Conservation (phyloP, 2,113 vertebrate species). For the Myrmecobius fasciatus region DNA sequence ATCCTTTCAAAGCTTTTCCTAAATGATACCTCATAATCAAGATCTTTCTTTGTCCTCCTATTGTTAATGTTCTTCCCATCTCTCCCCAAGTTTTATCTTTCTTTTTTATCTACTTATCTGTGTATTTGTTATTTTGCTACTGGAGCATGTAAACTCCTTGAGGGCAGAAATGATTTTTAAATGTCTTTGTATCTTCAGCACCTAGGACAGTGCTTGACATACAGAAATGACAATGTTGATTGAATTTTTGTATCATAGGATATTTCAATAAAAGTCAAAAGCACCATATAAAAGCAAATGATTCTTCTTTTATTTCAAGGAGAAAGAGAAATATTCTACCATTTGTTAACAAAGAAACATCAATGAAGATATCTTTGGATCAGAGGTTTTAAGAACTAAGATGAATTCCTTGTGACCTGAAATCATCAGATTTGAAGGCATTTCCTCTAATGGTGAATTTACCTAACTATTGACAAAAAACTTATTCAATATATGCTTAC, state of each 20-base stretch:
- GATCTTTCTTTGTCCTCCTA: neutral
- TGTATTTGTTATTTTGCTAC: neutral
- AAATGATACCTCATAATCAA: neutral
- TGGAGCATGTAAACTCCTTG: neutral
- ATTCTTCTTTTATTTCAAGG: neutral
- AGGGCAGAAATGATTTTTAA: neutral
- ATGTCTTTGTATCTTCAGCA: neutral
- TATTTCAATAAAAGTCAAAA: slow-evolving; percentile 15
- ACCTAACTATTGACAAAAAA: neutral
- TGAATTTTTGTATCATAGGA: neutral
- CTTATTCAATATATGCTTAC: neutral
- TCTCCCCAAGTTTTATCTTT: neutral
- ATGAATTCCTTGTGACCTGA: neutral
- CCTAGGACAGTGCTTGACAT: neutral
- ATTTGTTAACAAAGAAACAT: neutral
- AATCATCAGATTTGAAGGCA: neutral
- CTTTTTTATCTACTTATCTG: neutral
- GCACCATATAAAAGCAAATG: neutral
- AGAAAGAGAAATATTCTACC: neutral
- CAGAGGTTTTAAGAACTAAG: neutral
- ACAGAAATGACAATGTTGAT: neutral
- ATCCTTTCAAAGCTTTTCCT: neutral
- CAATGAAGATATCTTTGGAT: neutral
- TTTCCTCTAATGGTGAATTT: neutral
- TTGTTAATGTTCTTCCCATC: neutral